phyloP scores from a whole-genome alignment of 2,797 vertebrate species.

The Chaenodraco wilsoni region DNA sequence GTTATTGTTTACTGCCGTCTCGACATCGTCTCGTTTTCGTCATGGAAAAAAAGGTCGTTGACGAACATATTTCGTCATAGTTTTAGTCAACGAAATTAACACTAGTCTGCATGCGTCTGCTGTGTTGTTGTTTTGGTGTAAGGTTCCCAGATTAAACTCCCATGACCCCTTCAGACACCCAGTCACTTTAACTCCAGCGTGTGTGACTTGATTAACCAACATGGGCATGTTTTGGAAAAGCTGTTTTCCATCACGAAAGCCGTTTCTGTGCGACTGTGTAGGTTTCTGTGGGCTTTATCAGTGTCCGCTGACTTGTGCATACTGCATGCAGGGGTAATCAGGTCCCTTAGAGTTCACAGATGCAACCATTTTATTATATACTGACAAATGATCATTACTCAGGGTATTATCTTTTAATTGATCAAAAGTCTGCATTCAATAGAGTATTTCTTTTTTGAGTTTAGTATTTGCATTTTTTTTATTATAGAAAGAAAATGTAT shows the following conservation, averaged over 20 bases:
- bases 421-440: too few species aligned
- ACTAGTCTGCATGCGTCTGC: background rate
- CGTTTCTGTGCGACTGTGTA: slow-evolving; percentile 38
- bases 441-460: too few species aligned
- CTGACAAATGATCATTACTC: slow-evolving; percentile 6
- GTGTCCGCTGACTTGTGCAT: slow-evolving; percentile 59
- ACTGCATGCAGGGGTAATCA: slow-evolving; percentile 25
- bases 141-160: slow-evolving; percentile 45
- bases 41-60: too few species aligned
- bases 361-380: slow-evolving; percentile 8
- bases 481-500: too few species aligned
- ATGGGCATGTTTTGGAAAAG: slow-evolving; percentile 68
- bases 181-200: slow-evolving; percentile 52
- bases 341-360: slow-evolving; percentile 30
- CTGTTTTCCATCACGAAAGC: slow-evolving; percentile 47
- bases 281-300: slow-evolving; percentile 50
- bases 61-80: too few species aligned
- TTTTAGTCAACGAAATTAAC: too few species aligned
- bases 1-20: too few species aligned
- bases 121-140: slow-evolving; percentile 34
- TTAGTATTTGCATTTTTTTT: too few species aligned
- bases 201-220: slow-evolving; percentile 50
- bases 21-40: too few species aligned
- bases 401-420: background rate
- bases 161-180: slow-evolving; percentile 56